Evolutionary conservation across 35 echinoderm and acorn worm species (phyloP).

Genomic region (Ophiothrix spiculata): DNA sequence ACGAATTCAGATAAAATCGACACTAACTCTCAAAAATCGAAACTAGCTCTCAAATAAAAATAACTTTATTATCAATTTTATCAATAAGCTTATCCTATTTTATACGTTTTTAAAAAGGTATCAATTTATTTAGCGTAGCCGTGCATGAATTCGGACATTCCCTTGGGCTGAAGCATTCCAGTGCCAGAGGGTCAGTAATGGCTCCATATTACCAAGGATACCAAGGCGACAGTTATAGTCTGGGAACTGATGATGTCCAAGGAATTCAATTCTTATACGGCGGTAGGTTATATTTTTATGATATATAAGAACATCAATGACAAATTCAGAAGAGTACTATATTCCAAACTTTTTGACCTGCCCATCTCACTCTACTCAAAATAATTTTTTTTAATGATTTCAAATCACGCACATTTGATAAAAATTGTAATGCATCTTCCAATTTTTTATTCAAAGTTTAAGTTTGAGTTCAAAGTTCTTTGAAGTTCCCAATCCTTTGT

Average conservation of each 20-base stretch:
- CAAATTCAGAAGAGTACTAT: too few species aligned
- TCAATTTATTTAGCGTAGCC: slow-evolving; percentile 32
- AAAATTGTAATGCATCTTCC: too few species aligned
- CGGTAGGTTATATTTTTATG: too few species aligned
- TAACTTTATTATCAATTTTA: not conserved
- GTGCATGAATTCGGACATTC: slow-evolving; percentile 59
- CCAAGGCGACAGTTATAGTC: slow-evolving; percentile 7
- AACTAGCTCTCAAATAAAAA: not conserved
- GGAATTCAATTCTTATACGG: slow-evolving; percentile 61
- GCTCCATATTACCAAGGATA: slow-evolving; percentile 32
- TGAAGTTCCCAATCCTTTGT: too few species aligned
- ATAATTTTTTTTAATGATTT: too few species aligned
- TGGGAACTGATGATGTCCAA: slow-evolving; percentile 34
- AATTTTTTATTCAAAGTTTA: too few species aligned
- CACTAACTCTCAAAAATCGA: not conserved
- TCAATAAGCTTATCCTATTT: not conserved
- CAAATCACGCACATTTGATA: too few species aligned
- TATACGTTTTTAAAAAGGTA: slow-evolving; percentile 28
- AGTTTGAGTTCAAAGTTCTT: too few species aligned
- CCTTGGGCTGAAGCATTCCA: slow-evolving; percentile 40
- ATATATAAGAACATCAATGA: too few species aligned
- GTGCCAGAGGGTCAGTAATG: slow-evolving; percentile 40
- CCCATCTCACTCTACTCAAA: too few species aligned
- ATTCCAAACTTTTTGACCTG: too few species aligned
- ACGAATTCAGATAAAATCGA: not conserved